Evolutionary conservation across 2,113 vertebrate genomes (phyloP).

Genomic region (Rattus norvegicus): DNA sequence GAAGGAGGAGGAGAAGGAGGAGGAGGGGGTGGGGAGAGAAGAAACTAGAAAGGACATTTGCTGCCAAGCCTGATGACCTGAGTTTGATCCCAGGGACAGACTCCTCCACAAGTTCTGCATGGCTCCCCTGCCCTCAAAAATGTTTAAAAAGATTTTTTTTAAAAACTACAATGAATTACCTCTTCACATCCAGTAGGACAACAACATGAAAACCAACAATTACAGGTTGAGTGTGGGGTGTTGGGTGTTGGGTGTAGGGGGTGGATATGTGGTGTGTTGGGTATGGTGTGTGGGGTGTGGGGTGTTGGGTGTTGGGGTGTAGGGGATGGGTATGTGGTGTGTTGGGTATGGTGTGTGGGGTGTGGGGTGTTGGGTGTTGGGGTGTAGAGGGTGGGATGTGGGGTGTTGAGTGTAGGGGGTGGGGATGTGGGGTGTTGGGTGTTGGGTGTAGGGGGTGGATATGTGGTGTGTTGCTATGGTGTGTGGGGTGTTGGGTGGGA

Average conservation of each 20-base stretch:
- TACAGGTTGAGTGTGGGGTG: neutral
- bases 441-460: too few relatives aligned
- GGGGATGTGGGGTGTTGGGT: too few relatives aligned
- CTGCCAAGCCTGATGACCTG: neutral
- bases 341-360: too few relatives aligned
- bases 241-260: too few relatives aligned
- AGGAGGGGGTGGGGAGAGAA: too few relatives aligned
- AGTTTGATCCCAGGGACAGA: neutral
- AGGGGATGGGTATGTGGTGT: too few relatives aligned
- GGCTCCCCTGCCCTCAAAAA: neutral
- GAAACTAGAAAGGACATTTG: neutral
- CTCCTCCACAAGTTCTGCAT: neutral
- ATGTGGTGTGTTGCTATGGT: too few relatives aligned
- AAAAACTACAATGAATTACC: neutral
- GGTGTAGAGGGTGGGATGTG: neutral
- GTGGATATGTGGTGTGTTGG: too few relatives aligned
- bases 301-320: neutral
- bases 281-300: too few relatives aligned
- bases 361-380: too few relatives aligned
- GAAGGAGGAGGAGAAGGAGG: neutral
- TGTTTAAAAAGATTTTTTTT: neutral
- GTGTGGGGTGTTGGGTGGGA: too few relatives aligned
- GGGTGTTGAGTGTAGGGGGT: too few relatives aligned
- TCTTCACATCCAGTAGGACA: neutral
- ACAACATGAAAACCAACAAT: neutral